Percentiles rank a stretch among this genome's conserved stretches.
phyloP scores from a whole-genome alignment of 2,888 invertebrate species.

The Melanargia galathea region DNA sequence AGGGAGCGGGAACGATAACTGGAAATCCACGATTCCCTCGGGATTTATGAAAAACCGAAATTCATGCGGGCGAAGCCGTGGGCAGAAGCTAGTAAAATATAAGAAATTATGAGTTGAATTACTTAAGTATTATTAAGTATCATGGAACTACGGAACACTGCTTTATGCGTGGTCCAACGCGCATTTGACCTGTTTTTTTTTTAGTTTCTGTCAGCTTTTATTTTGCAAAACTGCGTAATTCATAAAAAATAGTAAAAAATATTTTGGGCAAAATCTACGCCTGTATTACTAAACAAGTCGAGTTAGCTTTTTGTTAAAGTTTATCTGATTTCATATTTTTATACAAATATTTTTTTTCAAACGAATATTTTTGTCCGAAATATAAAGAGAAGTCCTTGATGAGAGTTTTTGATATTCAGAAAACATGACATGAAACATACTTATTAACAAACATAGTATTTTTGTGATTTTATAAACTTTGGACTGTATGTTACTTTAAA shows the following conservation, averaged over 20 bases:
- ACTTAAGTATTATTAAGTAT: too few species aligned
- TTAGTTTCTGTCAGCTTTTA: conserved; percentile 27
- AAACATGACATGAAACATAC: not conserved
- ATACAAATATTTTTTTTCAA: not conserved
- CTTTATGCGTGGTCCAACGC: not conserved
- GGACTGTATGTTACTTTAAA: not conserved
- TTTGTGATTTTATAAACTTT: not conserved
- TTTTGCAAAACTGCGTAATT: conserved; percentile 33
- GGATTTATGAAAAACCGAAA: too few species aligned
- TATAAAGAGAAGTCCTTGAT: conserved; percentile 7
- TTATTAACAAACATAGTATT: not conserved
- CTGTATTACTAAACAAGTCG: conserved; percentile 21
- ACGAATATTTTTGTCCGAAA: conserved; percentile 14
- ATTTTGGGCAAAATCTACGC: not conserved
- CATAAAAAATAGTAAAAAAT: conserved; percentile 32
- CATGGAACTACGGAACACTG: not conserved
- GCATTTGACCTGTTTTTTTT: not conserved
- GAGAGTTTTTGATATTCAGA: not conserved
- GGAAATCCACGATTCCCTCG: too few species aligned
- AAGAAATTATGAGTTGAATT: too few species aligned
- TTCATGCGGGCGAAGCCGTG: too few species aligned
- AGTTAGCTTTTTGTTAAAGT: conserved; percentile 11
- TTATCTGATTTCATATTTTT: conserved; percentile 14
- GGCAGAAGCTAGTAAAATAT: too few species aligned
- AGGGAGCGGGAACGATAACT: too few species aligned